Evolutionary conservation across 1,140 invertebrate species (phyloP), one percentile per base, ranked within the genome.

Genomic region (Hydropsyche tenuis): DNA sequence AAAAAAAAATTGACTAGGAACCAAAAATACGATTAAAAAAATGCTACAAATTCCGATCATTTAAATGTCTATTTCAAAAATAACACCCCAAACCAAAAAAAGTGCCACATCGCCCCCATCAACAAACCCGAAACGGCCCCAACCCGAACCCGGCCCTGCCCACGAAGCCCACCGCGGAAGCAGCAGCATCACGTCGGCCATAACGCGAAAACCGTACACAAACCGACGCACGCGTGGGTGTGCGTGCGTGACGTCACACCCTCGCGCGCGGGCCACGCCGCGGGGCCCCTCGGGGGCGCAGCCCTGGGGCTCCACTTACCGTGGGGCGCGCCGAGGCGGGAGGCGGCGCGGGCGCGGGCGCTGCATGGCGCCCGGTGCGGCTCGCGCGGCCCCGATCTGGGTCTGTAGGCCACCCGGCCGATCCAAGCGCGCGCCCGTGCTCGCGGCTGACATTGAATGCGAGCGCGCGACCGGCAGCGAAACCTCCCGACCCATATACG

Each of bases 321-420:
- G 18, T 30, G 46, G 66, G 45, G 20, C 51, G 51, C 45, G 18
- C 3, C 1, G 25, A 2, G 42, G 12, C 43, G 68, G 68, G 68
- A 48, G 68, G 42, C 48, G 46, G 48, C 56, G 68, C 68, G 23
- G 65, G 65, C 68, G 43, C 51, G 68, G 51, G 46, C 48, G 65
- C 65, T 42, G 68, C 68, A 60, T 60, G 63, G 63, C 30, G 30
- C 63, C 30, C 63, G 63, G 12, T 42, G 63, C 63, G 42, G 63
- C 56, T 43, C 63, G 37, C 42, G 30, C 63, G 63, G 63, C 63
- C 30, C 63, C 63, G 37, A 43, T 70, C 42, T 70, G 45, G 68
- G 68, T 70, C 68, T 70, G 68, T 70, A 60, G 68, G 68, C 68
- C 68, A 70, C 68, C 43, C 68, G 68, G 68, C 68, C 68, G 68